Evolutionary conservation across 2,113 vertebrate genomes (phyloP).

Genomic region (Penelope pileata): DNA sequence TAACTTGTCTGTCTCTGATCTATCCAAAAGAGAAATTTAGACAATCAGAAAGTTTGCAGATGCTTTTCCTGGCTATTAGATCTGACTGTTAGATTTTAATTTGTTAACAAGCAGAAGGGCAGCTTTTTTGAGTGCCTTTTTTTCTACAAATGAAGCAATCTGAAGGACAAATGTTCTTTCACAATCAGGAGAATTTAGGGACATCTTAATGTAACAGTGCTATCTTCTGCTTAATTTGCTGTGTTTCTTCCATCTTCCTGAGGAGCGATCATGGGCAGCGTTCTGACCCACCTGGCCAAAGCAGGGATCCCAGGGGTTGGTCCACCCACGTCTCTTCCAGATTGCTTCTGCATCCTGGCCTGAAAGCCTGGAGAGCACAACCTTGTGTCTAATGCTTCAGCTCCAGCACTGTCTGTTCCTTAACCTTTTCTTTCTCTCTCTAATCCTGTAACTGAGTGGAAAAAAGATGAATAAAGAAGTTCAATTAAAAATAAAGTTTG

Average conservation of each 20-base stretch:
- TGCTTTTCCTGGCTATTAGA: not conserved
- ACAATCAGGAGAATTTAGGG: not conserved
- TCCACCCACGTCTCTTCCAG: fast-evolving
- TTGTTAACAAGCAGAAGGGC: not conserved
- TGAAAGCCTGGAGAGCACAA: not conserved
- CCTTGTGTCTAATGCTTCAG: not conserved
- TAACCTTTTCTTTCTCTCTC: not conserved
- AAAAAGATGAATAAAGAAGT: not conserved
- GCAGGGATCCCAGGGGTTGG: not conserved
- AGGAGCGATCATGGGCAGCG: fast-evolving
- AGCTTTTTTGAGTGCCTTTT: not conserved
- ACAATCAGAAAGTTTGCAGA: not conserved
- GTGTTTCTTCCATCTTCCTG: not conserved
- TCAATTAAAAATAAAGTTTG: not conserved
- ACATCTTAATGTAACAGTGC: not conserved
- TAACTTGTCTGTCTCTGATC: not conserved
- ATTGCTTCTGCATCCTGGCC: not conserved
- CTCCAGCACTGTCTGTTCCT: not conserved
- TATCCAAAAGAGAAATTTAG: not conserved
- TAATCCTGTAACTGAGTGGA: not conserved
- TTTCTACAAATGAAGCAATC: not conserved
- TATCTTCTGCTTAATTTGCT: not conserved
- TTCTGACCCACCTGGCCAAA: not conserved
- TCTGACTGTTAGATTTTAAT: not conserved
- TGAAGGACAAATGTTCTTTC: not conserved